These are phyloP conservation scores for Orthonychiurus folsomi DNA, from an alignment of 2,888 invertebrate species.

Conservation along the genomic window DNA sequence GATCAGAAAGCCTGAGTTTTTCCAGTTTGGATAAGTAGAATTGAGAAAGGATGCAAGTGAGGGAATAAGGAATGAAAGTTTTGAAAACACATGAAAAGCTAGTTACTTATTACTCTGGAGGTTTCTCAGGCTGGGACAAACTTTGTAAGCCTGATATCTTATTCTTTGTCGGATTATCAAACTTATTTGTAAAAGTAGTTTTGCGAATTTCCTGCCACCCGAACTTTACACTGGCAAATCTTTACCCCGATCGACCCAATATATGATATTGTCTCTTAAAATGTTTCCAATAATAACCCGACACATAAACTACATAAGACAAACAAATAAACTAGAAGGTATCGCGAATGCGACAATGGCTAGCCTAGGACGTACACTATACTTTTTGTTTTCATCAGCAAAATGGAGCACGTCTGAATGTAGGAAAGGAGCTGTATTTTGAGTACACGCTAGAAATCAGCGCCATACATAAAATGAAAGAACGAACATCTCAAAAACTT, in stretches of 20 bases:
- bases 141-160: not conserved
- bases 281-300: too few species aligned
- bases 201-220: not conserved
- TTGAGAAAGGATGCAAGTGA: too few species aligned
- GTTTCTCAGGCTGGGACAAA: not conserved
- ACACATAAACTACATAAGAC: not conserved
- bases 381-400: conserved; percentile 15
- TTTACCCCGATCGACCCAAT: too few species aligned
- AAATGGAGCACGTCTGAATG: conserved; percentile 3
- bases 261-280: too few species aligned
- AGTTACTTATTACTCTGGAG: not conserved
- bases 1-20: not conserved
- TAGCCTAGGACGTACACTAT: not conserved
- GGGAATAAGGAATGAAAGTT: not conserved
- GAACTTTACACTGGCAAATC: too few species aligned
- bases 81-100: too few species aligned
- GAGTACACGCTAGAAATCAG: not conserved
- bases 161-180: not conserved
- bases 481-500: not conserved
- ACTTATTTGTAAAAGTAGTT: not conserved
- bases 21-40: too few species aligned
- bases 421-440: not conserved
- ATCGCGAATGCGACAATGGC: too few species aligned
- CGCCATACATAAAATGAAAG: not conserved
- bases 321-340: too few species aligned